phyloP scores from a whole-genome alignment of 2,113 vertebrate species.

The Gadus chalcogrammus region DNA sequence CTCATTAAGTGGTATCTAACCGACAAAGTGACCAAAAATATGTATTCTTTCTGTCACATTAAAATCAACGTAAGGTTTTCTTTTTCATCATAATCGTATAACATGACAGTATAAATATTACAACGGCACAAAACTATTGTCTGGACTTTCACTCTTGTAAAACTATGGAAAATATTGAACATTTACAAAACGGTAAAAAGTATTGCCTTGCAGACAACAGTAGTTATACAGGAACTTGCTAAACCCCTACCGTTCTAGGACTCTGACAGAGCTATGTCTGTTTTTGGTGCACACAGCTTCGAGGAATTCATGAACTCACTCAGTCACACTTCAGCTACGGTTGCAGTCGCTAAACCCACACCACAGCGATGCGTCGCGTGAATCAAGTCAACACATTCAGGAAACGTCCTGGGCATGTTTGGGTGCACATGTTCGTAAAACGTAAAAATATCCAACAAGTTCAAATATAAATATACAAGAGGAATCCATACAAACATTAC shows the following conservation, averaged over 20 bases:
- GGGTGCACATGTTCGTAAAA: neutral
- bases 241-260: slow-evolving; percentile 17
- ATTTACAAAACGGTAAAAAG: slow-evolving; percentile 70
- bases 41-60: slow-evolving; percentile 39
- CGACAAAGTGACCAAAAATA: slow-evolving; percentile 27
- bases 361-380: no score
- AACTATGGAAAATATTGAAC: slow-evolving; percentile 71
- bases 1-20: no score
- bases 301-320: neutral
- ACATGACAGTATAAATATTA: slow-evolving; percentile 55
- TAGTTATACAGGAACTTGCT: slow-evolving; percentile 53
- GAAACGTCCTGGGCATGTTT: neutral
- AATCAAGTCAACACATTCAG: no score
- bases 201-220: slow-evolving; percentile 47
- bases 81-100: slow-evolving; percentile 33
- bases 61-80: slow-evolving; percentile 34
- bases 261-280: slow-evolving; percentile 48
- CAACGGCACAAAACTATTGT: slow-evolving; percentile 70
- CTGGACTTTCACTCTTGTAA: slow-evolving; percentile 66
- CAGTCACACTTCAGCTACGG: no score
- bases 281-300: slow-evolving; percentile 7
- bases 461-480: slow-evolving; percentile 49
- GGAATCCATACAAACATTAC: slow-evolving; percentile 62
- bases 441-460: slow-evolving; percentile 48
- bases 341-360: no score